Evolutionary conservation across 2,888 invertebrate species (phyloP).

Genomic region (Hartigia nigra): DNA sequence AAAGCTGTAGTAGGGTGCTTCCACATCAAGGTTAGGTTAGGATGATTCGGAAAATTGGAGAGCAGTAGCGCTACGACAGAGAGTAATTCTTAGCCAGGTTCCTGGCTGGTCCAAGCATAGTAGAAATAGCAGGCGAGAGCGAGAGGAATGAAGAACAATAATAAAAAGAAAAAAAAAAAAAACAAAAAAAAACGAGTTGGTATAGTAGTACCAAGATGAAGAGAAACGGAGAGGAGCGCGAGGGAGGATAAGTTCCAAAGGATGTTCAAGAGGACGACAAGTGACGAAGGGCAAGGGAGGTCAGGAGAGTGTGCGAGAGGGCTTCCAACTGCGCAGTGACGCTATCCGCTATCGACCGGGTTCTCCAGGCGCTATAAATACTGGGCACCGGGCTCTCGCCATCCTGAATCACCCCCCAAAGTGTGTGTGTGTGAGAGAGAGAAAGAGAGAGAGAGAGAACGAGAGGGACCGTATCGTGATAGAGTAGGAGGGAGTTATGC

Average conservation of each 20-base stretch:
- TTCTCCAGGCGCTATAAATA: conserved; percentile 61
- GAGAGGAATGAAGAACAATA: background rate
- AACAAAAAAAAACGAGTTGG: background rate
- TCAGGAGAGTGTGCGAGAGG: conserved; percentile 26
- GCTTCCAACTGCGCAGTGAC: conserved; percentile 60
- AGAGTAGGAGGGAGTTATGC: background rate
- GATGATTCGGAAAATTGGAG: background rate
- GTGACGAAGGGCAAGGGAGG: background rate
- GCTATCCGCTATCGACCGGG: conserved; percentile 60
- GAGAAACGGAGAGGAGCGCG: no score
- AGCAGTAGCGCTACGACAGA: background rate
- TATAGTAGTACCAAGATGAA: no score
- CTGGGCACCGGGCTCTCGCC: conserved; percentile 56
- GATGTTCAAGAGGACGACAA: background rate
- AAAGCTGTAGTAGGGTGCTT: background rate
- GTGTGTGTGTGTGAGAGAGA: no score
- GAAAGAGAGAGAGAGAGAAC: background rate
- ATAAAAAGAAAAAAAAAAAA: background rate
- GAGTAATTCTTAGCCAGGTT: background rate
- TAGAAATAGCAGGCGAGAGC: background rate
- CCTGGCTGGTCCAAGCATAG: background rate
- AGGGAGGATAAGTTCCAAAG: background rate
- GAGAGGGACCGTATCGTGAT: background rate
- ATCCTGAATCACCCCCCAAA: conserved; percentile 36
- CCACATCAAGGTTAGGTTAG: no score